Evolutionary conservation across 2,888 invertebrate species (phyloP), one percentile per base, ranked within the genome.

Genomic region (Erebia epiphron): DNA sequence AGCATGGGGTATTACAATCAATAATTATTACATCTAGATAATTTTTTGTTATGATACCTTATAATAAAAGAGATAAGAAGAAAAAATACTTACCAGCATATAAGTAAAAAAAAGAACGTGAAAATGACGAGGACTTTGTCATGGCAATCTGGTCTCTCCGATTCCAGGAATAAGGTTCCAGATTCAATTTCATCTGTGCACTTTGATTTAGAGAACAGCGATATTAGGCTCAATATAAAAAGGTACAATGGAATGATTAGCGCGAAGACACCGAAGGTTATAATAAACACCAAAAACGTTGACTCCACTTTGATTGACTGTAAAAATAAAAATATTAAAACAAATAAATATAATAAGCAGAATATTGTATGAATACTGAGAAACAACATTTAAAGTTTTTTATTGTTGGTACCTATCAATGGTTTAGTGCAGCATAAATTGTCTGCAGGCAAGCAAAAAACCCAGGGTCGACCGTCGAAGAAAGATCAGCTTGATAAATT

Each of bases 231-330:
- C 76, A 91, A 78, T 73, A 93, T 86, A 65, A 93, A 79, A 7
- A 93, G 86, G 73, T 93, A 92, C 67, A 94, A 90, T 64, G 96
- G 95, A 79, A 96, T 95, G 71, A 96, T 92, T 77, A 96, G 89
- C 46, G 96, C 95, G 76, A 96, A 89, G 79, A 95, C 91, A 65
- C 95, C 91, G 77, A 95, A 95, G 61, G 95, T 84, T 74, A 95
- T 94, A 81, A 96, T 93, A 78, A 95, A 90, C 16, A 93, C 94
- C 72, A 96, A 91, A 83, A 96, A 96, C 56, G 95, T 95, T 14
- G 95, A 95, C 83, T 96, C 96, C 81, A 96, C 93, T 88, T 95
- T 95, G 79, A 96, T 92, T 64, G 96, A 95, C 96, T 96, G 91
- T 61, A 92, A 93, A 77, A 64, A 75, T 75, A 61, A 71, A 5